These are phyloP conservation scores for Microhierax caerulescens DNA, from an alignment of 2,797 vertebrate genomes.

Conservation along the genomic window DNA sequence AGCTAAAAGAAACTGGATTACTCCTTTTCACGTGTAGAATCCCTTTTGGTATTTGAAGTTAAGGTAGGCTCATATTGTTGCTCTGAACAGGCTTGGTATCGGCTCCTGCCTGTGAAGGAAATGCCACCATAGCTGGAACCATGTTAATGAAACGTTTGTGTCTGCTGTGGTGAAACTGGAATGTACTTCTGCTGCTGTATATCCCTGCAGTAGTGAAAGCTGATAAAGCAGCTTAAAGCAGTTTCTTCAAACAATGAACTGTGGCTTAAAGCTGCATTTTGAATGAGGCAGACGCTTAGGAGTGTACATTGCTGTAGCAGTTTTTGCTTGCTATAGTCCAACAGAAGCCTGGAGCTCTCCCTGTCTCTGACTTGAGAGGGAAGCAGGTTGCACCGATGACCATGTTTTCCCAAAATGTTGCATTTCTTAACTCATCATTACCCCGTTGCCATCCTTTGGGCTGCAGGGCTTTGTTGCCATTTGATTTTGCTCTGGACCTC, in stretches of 20 bases:
- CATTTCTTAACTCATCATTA: background rate
- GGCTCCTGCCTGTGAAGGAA: background rate
- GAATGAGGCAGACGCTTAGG: background rate
- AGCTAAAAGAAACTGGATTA: background rate
- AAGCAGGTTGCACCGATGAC: background rate
- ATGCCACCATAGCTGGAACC: background rate
- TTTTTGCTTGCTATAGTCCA: background rate
- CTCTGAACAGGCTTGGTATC: background rate
- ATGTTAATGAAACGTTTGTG: accelerated
- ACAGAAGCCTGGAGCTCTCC: background rate
- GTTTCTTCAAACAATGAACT: background rate
- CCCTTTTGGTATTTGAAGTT: background rate
- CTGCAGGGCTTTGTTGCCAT: background rate
- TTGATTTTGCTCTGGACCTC: background rate
- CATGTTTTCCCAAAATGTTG: background rate
- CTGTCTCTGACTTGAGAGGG: background rate
- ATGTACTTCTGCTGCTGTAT: background rate
- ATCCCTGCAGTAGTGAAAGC: background rate
- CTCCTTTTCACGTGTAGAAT: background rate
- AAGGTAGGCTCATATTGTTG: background rate
- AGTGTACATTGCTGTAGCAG: background rate
- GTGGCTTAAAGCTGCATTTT: background rate
- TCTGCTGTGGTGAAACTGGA: background rate
- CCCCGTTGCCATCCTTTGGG: background rate
- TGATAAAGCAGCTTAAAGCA: background rate